Conservation (phyloP, 2,113 vertebrate species). For the Gracilinanus agilis region DNA sequence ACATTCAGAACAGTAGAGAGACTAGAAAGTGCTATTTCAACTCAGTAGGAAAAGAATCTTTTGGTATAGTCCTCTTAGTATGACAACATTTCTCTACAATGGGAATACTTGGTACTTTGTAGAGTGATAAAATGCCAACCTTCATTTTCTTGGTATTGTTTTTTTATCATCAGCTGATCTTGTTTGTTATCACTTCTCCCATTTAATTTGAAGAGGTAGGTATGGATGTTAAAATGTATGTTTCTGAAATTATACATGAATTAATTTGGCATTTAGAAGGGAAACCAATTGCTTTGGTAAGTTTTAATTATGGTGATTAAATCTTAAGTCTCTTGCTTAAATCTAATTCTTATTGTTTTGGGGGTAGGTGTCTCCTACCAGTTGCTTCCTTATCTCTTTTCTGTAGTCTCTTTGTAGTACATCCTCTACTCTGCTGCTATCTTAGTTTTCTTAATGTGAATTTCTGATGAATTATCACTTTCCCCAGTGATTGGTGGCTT, state of each 20-base stretch:
- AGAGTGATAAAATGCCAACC: background rate
- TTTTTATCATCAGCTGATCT: background rate
- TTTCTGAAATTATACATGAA: background rate
- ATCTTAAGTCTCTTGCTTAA: background rate
- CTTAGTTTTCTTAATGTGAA: background rate
- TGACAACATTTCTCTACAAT: background rate
- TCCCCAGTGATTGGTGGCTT: background rate
- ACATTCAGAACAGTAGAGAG: background rate
- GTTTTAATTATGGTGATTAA: background rate
- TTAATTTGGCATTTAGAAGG: background rate
- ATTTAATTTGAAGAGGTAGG: background rate
- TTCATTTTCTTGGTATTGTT: background rate
- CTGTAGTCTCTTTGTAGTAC: background rate
- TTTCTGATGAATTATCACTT: background rate
- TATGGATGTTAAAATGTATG: background rate
- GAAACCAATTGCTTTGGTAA: background rate
- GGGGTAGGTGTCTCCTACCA: background rate
- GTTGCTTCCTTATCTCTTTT: background rate
- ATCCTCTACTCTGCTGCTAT: background rate
- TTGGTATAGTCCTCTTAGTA: background rate
- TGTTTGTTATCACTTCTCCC: background rate
- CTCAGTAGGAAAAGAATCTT: background rate
- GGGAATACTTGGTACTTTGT: background rate
- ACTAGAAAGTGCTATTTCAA: background rate
- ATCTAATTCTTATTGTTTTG: background rate